These are phyloP conservation scores for Tauraco hartlaubi DNA, from an alignment of 2,797 vertebrate genomes.

Conservation along the genomic window DNA sequence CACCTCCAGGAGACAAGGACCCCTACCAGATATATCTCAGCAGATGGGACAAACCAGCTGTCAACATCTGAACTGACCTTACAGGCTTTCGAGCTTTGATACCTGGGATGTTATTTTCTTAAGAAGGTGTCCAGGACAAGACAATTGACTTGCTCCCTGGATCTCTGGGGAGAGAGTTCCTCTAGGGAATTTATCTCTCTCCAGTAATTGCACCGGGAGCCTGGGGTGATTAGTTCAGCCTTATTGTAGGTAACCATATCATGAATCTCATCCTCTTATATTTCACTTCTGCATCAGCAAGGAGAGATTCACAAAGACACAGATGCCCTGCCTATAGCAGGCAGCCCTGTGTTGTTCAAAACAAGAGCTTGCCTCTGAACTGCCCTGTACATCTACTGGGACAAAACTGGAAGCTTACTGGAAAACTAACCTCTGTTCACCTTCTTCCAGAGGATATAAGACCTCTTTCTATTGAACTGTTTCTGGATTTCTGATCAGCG, in stretches of 20 bases:
- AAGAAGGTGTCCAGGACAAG: background rate
- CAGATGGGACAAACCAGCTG: background rate
- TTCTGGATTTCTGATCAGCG: background rate
- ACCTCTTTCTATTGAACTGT: background rate
- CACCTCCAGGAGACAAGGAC: background rate
- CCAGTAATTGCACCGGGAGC: background rate
- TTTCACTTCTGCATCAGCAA: background rate
- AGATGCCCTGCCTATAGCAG: background rate
- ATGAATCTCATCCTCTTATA: background rate
- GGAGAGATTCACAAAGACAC: background rate
- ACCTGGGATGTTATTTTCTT: background rate
- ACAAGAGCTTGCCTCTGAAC: background rate
- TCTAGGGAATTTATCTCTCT: background rate
- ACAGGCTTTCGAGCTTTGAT: background rate
- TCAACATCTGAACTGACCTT: background rate
- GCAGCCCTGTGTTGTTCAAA: background rate
- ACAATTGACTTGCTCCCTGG: background rate
- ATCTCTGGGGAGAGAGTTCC: background rate
- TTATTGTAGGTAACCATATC: fast-evolving
- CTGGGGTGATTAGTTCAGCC: background rate
- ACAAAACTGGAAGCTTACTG: background rate
- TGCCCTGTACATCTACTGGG: background rate
- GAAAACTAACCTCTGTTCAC: background rate
- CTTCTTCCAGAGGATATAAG: background rate
- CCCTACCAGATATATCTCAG: background rate